phyloP scores from a whole-genome alignment of 2,113 vertebrate genomes.

The Seriola rivoliana region DNA sequence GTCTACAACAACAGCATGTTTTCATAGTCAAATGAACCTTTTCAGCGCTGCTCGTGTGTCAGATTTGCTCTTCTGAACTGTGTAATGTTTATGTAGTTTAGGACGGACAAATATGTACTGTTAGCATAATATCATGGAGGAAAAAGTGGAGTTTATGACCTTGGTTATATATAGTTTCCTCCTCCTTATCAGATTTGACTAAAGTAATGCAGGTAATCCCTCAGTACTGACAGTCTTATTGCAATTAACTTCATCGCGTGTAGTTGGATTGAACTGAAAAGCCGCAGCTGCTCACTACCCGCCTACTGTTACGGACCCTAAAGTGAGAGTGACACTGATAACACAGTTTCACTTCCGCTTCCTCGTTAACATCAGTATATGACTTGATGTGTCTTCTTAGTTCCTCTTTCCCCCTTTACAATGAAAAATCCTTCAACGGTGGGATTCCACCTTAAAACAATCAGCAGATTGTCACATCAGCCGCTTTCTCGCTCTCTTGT shows the following conservation, averaged over 20 bases:
- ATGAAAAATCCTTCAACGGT: not conserved
- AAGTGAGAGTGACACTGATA: not conserved
- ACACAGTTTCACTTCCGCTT: conserved; percentile 30
- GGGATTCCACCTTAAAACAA: not conserved
- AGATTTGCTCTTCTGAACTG: not conserved
- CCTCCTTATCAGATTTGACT: no score
- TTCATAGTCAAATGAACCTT: not conserved
- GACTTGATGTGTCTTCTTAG: not conserved
- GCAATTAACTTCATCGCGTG: not conserved
- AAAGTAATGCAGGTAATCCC: no score
- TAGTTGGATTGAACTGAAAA: not conserved
- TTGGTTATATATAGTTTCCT: not conserved
- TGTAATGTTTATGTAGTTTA: not conserved
- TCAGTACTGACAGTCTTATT: not conserved
- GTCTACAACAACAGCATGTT: no score
- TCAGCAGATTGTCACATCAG: not conserved
- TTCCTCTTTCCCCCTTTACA: not conserved
- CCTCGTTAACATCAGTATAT: not conserved
- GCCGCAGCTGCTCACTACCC: not conserved
- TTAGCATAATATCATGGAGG: not conserved
- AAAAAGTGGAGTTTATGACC: not conserved
- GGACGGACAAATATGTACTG: not conserved
- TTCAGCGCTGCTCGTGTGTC: not conserved
- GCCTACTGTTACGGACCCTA: not conserved
- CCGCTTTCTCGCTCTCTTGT: not conserved